These are phyloP conservation scores for Drosophila anceps DNA, from an alignment of 2,888 invertebrate genomes.

Conservation along the genomic window DNA sequence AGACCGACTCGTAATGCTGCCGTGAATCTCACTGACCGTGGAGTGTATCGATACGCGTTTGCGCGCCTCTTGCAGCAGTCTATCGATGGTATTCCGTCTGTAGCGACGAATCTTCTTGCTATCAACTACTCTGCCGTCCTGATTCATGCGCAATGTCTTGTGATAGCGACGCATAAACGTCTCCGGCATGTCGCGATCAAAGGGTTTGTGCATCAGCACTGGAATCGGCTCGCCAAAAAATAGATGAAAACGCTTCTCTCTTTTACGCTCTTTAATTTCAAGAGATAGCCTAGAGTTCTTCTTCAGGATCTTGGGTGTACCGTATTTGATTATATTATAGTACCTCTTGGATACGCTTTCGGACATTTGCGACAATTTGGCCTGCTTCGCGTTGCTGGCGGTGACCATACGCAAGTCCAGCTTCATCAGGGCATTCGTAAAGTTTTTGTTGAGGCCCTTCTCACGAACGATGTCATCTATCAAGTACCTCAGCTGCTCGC, in stretches of 20 bases:
- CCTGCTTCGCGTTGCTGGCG: not conserved
- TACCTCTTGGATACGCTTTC: accelerated
- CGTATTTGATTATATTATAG: accelerated
- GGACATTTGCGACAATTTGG: not conserved
- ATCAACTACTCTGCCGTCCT: not conserved
- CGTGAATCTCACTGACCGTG: not conserved
- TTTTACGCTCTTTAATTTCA: no score
- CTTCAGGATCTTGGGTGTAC: accelerated
- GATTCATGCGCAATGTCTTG: not conserved
- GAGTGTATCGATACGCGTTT: not conserved
- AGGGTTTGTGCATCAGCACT: conserved; percentile 1
- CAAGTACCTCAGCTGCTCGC: not conserved
- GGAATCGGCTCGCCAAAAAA: not conserved
- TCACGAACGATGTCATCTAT: not conserved
- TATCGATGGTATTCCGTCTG: not conserved
- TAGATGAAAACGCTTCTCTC: no score
- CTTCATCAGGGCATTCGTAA: not conserved
- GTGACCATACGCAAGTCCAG: not conserved
- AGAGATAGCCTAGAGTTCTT: no score
- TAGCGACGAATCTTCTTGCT: not conserved
- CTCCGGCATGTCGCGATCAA: not conserved
- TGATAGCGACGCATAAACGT: not conserved
- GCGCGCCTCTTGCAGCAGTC: not conserved
- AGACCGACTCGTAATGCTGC: no score
- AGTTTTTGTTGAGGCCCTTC: accelerated